Conservation (phyloP, 2,113 vertebrate species). For the Pan troglodytes region DNA sequence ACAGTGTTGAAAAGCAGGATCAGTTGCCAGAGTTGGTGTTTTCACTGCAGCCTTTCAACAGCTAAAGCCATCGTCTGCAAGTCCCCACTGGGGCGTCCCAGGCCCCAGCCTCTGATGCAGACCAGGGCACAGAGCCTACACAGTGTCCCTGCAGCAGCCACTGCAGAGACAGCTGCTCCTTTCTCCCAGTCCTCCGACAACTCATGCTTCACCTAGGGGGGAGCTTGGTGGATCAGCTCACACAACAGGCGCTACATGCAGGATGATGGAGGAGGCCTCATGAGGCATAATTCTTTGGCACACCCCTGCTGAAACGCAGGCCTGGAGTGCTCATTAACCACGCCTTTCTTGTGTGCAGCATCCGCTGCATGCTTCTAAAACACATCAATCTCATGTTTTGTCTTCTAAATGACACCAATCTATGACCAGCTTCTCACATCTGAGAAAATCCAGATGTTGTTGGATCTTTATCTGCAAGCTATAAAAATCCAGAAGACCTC, state of each 20-base stretch:
- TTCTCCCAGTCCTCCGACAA: neutral
- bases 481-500: neutral
- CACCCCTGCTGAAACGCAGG: neutral
- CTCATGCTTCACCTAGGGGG: neutral
- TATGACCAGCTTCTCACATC: neutral
- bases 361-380: neutral
- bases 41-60: neutral
- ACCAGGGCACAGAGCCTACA: fast-evolving
- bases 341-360: fast-evolving
- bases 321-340: neutral
- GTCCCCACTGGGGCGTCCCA: neutral
- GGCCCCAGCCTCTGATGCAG: neutral
- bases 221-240: neutral
- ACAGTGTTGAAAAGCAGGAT: slow-evolving; percentile 1
- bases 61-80: neutral
- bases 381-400: neutral
- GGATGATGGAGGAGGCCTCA: neutral
- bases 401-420: neutral
- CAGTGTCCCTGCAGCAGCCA: fast-evolving
- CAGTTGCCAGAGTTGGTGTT: neutral
- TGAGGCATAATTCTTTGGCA: fast-evolving
- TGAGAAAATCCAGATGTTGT: neutral
- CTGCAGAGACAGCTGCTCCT: fast-evolving
- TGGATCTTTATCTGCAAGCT: neutral
- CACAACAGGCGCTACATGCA: neutral